Evolutionary conservation across 2,888 invertebrate genomes (phyloP).

Genomic region (Crioceris asparagi): DNA sequence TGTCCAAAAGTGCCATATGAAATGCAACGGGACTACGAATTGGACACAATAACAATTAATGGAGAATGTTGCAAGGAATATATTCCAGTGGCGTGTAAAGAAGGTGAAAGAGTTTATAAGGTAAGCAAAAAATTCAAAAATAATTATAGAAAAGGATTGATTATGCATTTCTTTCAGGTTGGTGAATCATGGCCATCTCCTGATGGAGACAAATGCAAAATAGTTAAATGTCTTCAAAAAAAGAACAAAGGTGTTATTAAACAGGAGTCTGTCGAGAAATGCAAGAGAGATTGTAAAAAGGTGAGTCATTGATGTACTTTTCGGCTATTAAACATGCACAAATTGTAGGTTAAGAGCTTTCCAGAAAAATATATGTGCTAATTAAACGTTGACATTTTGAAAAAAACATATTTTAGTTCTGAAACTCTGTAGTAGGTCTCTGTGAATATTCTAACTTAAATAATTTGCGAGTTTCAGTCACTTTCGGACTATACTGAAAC

Average conservation of each 20-base stretch:
- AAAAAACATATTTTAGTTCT: too few relatives aligned
- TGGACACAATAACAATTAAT: conserved; percentile 38
- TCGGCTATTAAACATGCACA: too few relatives aligned
- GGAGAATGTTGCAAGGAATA: conserved; percentile 49
- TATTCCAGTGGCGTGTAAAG: conserved; percentile 45
- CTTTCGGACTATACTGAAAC: too few relatives aligned
- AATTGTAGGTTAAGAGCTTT: too few relatives aligned
- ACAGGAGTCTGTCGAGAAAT: conserved; percentile 44
- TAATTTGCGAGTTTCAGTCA: too few relatives aligned
- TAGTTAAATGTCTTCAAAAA: conserved; percentile 41
- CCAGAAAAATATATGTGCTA: too few relatives aligned
- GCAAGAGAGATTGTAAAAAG: conserved; percentile 40
- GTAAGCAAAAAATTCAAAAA: conserved; percentile 6
- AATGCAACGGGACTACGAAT: conserved; percentile 41
- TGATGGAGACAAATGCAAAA: conserved; percentile 45
- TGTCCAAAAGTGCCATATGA: conserved; percentile 38
- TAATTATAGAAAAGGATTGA: not conserved
- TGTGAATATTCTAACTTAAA: too few relatives aligned
- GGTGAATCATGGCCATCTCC: conserved; percentile 30
- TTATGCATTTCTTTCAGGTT: conserved; percentile 31
- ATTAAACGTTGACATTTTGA: too few relatives aligned
- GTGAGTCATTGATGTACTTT: too few relatives aligned
- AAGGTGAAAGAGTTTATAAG: conserved; percentile 39
- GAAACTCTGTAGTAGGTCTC: too few relatives aligned
- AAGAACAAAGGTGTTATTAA: conserved; percentile 42